These are phyloP conservation scores for Listronotus oregonensis DNA, from an alignment of 1,140 invertebrate genomes.

Conservation along the genomic window DNA sequence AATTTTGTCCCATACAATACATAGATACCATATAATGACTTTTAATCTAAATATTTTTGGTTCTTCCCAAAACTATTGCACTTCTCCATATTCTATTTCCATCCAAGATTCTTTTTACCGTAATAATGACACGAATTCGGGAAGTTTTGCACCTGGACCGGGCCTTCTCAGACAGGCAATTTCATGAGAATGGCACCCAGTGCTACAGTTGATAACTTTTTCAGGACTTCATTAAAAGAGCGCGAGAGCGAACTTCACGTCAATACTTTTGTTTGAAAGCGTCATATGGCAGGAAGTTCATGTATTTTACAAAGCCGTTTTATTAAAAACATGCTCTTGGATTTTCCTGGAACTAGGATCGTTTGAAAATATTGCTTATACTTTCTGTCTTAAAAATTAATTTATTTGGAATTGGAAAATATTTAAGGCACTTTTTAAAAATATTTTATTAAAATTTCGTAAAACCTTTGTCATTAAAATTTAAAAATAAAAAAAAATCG, in stretches of 20 bases:
- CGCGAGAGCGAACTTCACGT: constrained; percentile 17
- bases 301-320: constrained; percentile 29
- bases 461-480: too few species aligned
- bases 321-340: constrained; percentile 19
- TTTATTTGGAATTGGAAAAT: too few species aligned
- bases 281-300: constrained; percentile 34
- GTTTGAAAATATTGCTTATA: neutral
- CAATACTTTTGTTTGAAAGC: constrained; percentile 28
- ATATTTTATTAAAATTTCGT: too few species aligned
- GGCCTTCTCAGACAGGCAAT: constrained; percentile 26
- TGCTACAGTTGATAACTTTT: constrained; percentile 43
- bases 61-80: neutral
- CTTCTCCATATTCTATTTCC: constrained; percentile 19
- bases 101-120: constrained; percentile 11
- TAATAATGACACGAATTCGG: constrained; percentile 24
- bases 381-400: too few species aligned
- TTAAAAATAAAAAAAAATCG: too few species aligned
- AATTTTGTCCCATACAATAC: too few species aligned
- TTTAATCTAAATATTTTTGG: too few species aligned
- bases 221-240: constrained; percentile 45
- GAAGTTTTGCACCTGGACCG: constrained; percentile 41
- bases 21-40: too few species aligned
- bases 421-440: too few species aligned
- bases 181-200: constrained; percentile 32
- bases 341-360: neutral